Base-by-base conservation (phyloP, 2,797 vertebrate species). In the Ataeniobius toweri region DNA sequence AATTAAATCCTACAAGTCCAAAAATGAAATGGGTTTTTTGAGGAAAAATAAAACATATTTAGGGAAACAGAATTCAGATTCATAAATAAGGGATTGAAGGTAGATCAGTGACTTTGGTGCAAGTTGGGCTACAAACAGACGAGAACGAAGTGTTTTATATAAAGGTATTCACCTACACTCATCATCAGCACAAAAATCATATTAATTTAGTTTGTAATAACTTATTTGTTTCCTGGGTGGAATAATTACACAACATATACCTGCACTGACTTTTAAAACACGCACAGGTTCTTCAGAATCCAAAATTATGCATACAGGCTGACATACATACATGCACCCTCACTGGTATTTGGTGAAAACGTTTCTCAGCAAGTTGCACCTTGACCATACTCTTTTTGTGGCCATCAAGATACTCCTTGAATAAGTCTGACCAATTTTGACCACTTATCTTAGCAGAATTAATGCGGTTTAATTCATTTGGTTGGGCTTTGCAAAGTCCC, bases 111-210 rank as follows among this genome's bases (percentile, higher is more conserved):
- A 50, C 20, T 76, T 6, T 36, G 22, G 31, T 65, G 18, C 41
- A 36, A 56, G 26, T 5, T 71, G 68, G 36, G 74, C 10, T 50
- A 46, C 78, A 82, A 79, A 82, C 69, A 59, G 51, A 76, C 36
- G 36, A 36, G 36, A 73, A 79, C 67, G 6, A 85, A 18, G 36
- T 77, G 26, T 56, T 36, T 81, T 76, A 82, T 73, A 67, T 36
- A 74, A 31, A 78, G 63, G 41, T 24, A 20, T 67, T 41, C 18
- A 22, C 22, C 9, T 65, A 39, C 2, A 13, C 50, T 51, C 50
- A 20, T 53, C 51, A 53, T 18, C 16, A 20, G 1, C 51, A 20
- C 18, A 5, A 53, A 20, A 20, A 53, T 5, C 18, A 53, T 53
- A 20, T 22, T 51, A 4, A 13, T 18, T 53, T 18, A 53, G 4